Percentiles rank a stretch among this genome's conserved stretches.
These are phyloP conservation scores for Pelochelys cantorii DNA, from an alignment of 2,797 vertebrate species.

Conservation along the genomic window DNA sequence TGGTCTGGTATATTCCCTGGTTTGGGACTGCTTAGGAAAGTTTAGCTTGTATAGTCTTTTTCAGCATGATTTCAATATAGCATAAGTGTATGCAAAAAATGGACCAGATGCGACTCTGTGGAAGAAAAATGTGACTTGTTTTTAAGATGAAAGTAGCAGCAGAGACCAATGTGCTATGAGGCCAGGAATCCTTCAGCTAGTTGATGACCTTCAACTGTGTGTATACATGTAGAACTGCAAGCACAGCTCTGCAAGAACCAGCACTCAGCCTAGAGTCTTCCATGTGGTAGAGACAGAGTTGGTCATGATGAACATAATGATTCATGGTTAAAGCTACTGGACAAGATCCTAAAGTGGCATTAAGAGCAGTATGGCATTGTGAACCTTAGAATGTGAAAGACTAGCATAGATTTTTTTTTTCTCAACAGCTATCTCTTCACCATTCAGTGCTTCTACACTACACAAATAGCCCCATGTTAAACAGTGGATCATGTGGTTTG, in stretches of 20 bases:
- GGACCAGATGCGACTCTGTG: background rate
- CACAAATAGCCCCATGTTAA: background rate
- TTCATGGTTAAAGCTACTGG: background rate
- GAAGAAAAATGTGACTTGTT: background rate
- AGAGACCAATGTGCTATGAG: fast-evolving
- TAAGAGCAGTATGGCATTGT: background rate
- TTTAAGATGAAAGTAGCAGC: background rate
- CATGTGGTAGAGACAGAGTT: background rate
- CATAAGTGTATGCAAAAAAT: background rate
- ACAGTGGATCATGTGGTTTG: background rate
- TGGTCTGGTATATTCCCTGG: no score
- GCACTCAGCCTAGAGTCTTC: background rate
- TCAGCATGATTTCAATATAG: background rate
- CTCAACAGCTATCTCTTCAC: background rate
- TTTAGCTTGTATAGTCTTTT: background rate
- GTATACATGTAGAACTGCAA: background rate
- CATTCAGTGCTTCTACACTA: no score
- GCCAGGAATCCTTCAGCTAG: background rate
- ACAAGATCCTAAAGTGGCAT: background rate
- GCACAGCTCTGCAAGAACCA: background rate
- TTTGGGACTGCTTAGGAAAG: no score
- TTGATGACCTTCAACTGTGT: background rate
- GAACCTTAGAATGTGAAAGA: background rate
- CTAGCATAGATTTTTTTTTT: background rate
- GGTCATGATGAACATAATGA: background rate